Base-by-base conservation (phyloP, 2,113 vertebrate genomes). In the Pithys albifrons region DNA sequence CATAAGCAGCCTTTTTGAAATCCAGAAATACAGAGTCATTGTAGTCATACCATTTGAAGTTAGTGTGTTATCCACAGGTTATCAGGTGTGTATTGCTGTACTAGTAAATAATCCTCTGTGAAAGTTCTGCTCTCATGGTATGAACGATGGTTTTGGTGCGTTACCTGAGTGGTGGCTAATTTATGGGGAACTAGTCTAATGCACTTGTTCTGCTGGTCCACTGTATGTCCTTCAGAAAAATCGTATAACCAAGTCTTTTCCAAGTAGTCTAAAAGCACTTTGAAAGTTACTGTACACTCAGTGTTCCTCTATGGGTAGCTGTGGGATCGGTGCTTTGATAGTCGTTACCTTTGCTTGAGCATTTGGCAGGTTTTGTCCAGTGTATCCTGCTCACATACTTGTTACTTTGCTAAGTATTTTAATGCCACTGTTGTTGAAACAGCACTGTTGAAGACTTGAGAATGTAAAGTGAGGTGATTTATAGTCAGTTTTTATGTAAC, bases 211-310 rank as follows among this genome's bases (percentile, higher is more conserved):
- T 1, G 4, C 19, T 86, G 23, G 14, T 65, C 52, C 5, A 19
- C 20, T 69, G 16, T 13, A 20, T 35, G 19, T 48, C 19, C 14
- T 41, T 94, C 43, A 7, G 61, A 43, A 77, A 74, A 74, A 19
- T 64, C 10, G 24, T 43, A 19, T 29, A 49, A 39, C 19, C 23
- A 10, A 55, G 9, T 49, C 10, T 66, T 92, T 67, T 66, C 28
- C 15, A n/a, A 16, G 11, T n/a, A 41, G 37, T 52, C 69, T 41
- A 51, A 72, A 88, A 88, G 37, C n/a, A 67, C 25, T 91, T 74
- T 29, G n/a, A 52, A 85, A 81, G 35, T 55, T 5, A 81, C 43
- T n/a, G 4, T 77, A 6, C 0, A 0, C 46, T 89, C 9, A 35
- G 14, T 65, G 39, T 88, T 94, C 14, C 35, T 82, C 7, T 7